Conservation (phyloP, 2,113 vertebrate genomes). For the Sminthopsis crassicaudata region DNA sequence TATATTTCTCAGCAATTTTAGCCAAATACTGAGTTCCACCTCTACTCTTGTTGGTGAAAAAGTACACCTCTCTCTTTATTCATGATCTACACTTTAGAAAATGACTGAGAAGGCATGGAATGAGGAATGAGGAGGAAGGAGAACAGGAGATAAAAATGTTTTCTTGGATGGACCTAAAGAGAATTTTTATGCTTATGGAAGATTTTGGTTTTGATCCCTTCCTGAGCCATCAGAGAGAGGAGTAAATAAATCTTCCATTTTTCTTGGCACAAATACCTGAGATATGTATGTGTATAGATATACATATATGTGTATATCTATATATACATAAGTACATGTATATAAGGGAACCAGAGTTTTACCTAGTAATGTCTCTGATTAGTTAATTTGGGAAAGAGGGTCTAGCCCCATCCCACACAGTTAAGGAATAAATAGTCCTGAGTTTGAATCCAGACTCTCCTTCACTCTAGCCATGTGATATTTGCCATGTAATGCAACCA, state of each 20-base stretch:
- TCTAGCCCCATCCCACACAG: too few relatives aligned
- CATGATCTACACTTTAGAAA: constrained; percentile 17
- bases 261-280: background rate
- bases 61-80: constrained; percentile 49
- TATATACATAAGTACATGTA: too few relatives aligned
- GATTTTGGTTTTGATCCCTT: background rate
- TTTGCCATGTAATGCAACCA: background rate
- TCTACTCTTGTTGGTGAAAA: constrained; percentile 58
- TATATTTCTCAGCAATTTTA: background rate
- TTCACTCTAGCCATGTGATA: background rate
- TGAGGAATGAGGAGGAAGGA: background rate
- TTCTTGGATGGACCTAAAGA: background rate
- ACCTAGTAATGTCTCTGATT: background rate
- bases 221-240: background rate
- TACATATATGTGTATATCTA: too few relatives aligned
- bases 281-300: background rate
- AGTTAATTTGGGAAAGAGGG: too few relatives aligned
- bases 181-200: too few relatives aligned
- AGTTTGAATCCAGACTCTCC: background rate
- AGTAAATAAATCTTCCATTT: background rate
- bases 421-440: background rate
- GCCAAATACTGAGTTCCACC: background rate
- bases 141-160: background rate
- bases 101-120: background rate
- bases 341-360: background rate